Evolutionary conservation across 2,797 vertebrate genomes (phyloP).

Genomic region (Coluber constrictor): DNA sequence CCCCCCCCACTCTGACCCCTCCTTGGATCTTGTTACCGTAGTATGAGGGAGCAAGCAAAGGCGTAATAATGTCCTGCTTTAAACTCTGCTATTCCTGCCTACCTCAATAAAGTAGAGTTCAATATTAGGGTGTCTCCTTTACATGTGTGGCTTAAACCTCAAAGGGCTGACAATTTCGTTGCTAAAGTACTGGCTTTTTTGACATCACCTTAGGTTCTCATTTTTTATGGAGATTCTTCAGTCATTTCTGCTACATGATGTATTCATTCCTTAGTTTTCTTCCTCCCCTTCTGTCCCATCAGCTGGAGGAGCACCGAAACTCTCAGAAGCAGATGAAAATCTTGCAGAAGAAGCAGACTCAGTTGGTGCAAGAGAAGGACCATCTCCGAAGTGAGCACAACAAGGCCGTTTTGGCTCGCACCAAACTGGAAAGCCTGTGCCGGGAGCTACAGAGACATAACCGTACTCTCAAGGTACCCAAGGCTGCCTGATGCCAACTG

Average conservation of each 20-base stretch:
- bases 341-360: constrained; percentile 94
- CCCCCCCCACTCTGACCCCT: no score
- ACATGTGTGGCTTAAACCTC: neutral
- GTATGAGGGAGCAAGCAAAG: neutral
- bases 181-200: neutral
- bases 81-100: neutral
- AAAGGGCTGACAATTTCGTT: neutral
- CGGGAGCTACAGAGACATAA: constrained; percentile 96
- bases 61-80: neutral
- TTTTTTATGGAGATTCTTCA: neutral
- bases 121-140: neutral
- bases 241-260: fast-evolving
- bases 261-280: neutral
- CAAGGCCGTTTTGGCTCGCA: constrained; percentile 93
- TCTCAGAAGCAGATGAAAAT: constrained; percentile 93
- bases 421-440: constrained; percentile 97
- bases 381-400: constrained; percentile 93
- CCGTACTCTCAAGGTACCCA: constrained; percentile 89
- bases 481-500: fast-evolving
- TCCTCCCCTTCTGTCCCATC: constrained; percentile 25
- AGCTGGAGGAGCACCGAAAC: constrained; percentile 94
- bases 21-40: neutral
- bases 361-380: constrained; percentile 95
- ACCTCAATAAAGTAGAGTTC: neutral
- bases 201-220: no score